Percentiles rank a stretch among this genome's conserved stretches.
These are phyloP conservation scores for Geodia barretti DNA, from an alignment of 37 sponge, comb jelly and placozoan species.

Conservation along the genomic window DNA sequence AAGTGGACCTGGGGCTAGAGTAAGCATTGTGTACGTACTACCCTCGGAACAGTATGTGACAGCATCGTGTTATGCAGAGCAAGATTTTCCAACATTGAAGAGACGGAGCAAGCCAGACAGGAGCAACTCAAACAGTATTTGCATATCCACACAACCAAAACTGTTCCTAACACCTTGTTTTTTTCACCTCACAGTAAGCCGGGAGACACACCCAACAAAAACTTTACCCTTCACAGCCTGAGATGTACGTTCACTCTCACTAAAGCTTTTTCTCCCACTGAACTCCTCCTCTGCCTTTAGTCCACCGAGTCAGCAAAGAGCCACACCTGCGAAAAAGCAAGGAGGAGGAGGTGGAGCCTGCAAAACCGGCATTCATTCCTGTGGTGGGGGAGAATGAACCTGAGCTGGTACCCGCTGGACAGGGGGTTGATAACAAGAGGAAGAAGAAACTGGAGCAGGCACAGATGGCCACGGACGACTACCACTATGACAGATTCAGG, in stretches of 20 bases:
- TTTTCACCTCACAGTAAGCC: too few relatives aligned
- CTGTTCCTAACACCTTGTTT: too few relatives aligned
- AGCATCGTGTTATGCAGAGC: conserved; percentile 36
- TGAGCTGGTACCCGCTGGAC: conserved; percentile 34
- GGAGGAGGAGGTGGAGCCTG: conserved; percentile 5
- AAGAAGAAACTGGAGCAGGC: conserved; percentile 58
- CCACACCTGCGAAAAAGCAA: background rate
- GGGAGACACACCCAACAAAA: conserved; percentile 17
- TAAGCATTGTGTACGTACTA: conserved; percentile 39
- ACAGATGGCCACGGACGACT: conserved; percentile 87
- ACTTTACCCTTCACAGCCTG: conserved; percentile 83
- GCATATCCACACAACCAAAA: too few relatives aligned
- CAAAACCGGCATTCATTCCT: conserved; percentile 51
- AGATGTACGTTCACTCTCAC: conserved; percentile 57
- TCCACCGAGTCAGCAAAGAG: conserved; percentile 44
- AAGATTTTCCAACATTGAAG: conserved; percentile 88
- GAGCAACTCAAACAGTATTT: conserved; percentile 17
- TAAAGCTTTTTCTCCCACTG: background rate
- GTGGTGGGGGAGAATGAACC: conserved; percentile 85
- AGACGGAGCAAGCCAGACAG: conserved; percentile 77
- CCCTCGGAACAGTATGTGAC: too few relatives aligned
- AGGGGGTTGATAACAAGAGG: background rate
- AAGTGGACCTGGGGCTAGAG: conserved; percentile 90
- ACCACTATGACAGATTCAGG: conserved; percentile 88
- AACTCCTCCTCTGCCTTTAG: conserved; percentile 15